These are phyloP conservation scores for Crepidodera aurea DNA, from an alignment of 2,888 invertebrate genomes.

Conservation along the genomic window DNA sequence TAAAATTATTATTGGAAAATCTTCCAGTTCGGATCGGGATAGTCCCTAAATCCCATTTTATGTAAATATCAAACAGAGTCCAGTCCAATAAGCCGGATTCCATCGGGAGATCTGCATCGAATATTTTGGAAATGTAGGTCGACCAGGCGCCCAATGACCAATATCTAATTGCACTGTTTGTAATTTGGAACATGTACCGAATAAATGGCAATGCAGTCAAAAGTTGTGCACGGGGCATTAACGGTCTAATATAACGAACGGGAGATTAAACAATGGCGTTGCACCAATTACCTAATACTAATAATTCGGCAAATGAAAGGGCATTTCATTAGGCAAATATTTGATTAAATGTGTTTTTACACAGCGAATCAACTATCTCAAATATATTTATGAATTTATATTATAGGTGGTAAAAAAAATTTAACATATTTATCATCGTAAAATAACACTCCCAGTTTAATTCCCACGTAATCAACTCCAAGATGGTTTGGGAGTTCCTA, in stretches of 20 bases:
- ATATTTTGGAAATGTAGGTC: slow-evolving; percentile 23
- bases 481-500: no score
- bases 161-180: slow-evolving; percentile 21
- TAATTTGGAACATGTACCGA: slow-evolving; percentile 27
- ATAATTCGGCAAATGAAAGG: slow-evolving; percentile 9
- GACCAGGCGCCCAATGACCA: slow-evolving; percentile 8
- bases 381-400: no score
- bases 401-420: no score
- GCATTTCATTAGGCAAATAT: background rate
- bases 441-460: no score
- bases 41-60: slow-evolving; percentile 15
- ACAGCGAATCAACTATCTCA: no score
- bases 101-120: slow-evolving; percentile 24
- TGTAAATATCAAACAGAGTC: slow-evolving; percentile 19
- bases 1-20: background rate
- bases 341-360: no score
- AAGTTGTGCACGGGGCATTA: slow-evolving; percentile 16
- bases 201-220: slow-evolving; percentile 13
- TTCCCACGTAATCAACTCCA: no score
- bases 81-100: slow-evolving; percentile 24
- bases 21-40: slow-evolving; percentile 2
- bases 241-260: background rate
- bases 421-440: no score
- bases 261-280: slow-evolving; percentile 15
- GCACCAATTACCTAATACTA: slow-evolving; percentile 3